A percentile compares a stretch with the other conserved stretches of the same genome.
phyloP scores from a whole-genome alignment of 2,888 invertebrate species.

The Parnassius apollo region DNA sequence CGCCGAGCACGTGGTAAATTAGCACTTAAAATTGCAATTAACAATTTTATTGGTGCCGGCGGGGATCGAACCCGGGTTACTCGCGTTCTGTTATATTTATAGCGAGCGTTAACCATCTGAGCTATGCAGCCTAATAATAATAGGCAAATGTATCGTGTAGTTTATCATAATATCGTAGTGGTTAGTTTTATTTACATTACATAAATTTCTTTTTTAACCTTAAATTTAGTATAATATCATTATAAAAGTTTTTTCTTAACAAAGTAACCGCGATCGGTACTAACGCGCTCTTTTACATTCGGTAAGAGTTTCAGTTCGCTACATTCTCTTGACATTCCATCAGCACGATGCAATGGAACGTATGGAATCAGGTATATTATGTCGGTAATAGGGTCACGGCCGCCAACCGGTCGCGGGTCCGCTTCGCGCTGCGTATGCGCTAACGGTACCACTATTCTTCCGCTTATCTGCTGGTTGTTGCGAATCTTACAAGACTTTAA shows the following conservation, averaged over 20 bases:
- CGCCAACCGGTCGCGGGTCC: constrained; percentile 43
- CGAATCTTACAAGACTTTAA: neutral
- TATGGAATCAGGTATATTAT: constrained; percentile 47
- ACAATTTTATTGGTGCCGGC: too few relatives aligned
- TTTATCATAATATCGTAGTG: too few relatives aligned
- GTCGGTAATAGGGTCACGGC: constrained; percentile 75
- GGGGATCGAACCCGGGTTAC: too few relatives aligned
- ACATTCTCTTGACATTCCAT: constrained; percentile 63
- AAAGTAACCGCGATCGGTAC: constrained; percentile 24
- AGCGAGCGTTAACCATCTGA: too few relatives aligned
- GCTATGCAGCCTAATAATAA: too few relatives aligned
- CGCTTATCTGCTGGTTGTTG: constrained; percentile 31
- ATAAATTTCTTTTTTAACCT: too few relatives aligned
- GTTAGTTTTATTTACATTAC: too few relatives aligned
- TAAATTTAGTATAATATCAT: too few relatives aligned
- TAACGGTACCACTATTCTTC: constrained; percentile 38
- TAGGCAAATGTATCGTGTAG: too few relatives aligned
- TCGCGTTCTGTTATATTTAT: too few relatives aligned
- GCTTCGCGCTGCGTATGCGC: constrained; percentile 34
- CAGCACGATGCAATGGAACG: constrained; percentile 52
- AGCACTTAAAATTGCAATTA: too few relatives aligned
- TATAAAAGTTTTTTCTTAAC: constrained; percentile 23
- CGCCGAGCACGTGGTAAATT: too few relatives aligned
- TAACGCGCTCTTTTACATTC: constrained; percentile 26
- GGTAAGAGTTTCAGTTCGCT: constrained; percentile 47